These are phyloP conservation scores for Pantherophis vulpinus DNA, from an alignment of 2,797 vertebrate species.

Conservation along the genomic window DNA sequence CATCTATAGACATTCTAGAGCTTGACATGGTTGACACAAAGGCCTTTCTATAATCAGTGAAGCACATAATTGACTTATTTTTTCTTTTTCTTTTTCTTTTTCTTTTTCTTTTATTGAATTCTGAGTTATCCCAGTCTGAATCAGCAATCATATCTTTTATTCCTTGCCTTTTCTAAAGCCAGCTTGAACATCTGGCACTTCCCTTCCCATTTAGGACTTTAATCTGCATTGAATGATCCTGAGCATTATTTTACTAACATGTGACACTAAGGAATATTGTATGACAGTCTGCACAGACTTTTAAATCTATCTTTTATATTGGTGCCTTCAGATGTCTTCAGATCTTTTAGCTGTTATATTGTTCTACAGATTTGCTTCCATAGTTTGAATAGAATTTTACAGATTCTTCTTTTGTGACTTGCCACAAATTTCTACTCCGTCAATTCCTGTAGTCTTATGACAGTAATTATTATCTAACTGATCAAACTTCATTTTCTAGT, in stretches of 20 bases:
- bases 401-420: not conserved
- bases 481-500: not conserved
- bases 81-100: not conserved
- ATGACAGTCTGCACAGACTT: not conserved
- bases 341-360: not conserved
- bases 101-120: not conserved
- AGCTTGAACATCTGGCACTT: not conserved
- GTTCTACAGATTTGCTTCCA: not conserved
- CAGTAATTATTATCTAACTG: not conserved
- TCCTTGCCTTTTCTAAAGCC: not conserved
- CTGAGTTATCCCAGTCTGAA: not conserved
- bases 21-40: not conserved
- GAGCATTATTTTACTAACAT: not conserved
- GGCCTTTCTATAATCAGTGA: not conserved
- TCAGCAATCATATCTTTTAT: not conserved
- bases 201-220: not conserved
- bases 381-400: not conserved
- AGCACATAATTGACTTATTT: not conserved
- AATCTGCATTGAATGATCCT: not conserved
- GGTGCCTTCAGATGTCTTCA: not conserved
- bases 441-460: not conserved
- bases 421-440: not conserved
- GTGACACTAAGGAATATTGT: not conserved
- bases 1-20: not conserved
- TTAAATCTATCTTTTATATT: not conserved